Evolutionary conservation across 2,797 vertebrate species (phyloP).

Genomic region (Channa striata): DNA sequence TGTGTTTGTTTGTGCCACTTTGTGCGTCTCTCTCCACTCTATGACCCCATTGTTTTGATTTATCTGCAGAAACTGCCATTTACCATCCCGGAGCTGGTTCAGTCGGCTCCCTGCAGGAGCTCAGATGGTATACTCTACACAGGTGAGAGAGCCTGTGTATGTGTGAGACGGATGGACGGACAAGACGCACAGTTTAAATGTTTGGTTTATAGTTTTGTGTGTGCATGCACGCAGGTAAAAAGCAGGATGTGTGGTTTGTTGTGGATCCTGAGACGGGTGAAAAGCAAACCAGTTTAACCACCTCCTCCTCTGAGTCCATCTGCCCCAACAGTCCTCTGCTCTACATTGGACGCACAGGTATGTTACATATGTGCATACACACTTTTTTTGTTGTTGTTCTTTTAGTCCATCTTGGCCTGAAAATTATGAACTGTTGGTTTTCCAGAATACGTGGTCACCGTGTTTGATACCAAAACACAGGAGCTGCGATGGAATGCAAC

Average conservation of each 20-base stretch:
- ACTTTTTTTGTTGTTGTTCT: background rate
- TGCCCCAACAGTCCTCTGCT: slow-evolving; percentile 90
- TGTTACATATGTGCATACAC: background rate
- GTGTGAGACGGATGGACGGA: background rate
- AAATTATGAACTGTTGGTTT: slow-evolving; percentile 13
- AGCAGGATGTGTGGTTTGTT: slow-evolving; percentile 95
- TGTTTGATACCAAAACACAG: slow-evolving; percentile 94
- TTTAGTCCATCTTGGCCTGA: background rate
- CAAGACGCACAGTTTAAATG: background rate
- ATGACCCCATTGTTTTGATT: slow-evolving; percentile 25
- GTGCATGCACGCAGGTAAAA: slow-evolving; percentile 87
- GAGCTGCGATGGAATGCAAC: slow-evolving; percentile 95
- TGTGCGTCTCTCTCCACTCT: background rate
- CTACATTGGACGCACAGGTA: slow-evolving; percentile 96
- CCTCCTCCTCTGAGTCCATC: slow-evolving; percentile 89
- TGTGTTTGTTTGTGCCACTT: slow-evolving; percentile 9
- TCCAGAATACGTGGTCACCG: slow-evolving; percentile 95
- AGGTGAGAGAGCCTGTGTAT: slow-evolving; percentile 76
- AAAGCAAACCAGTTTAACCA: slow-evolving; percentile 93
- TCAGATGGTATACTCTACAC: slow-evolving; percentile 97
- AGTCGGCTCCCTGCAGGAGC: slow-evolving; percentile 96
- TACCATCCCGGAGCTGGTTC: slow-evolving; percentile 97
- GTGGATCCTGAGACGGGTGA: slow-evolving; percentile 96
- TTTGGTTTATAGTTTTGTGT: background rate
- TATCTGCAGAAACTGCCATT: slow-evolving; percentile 91